Evolutionary conservation across 2,797 vertebrate genomes (phyloP).

Genomic region (Eleutherodactylus coqui): DNA sequence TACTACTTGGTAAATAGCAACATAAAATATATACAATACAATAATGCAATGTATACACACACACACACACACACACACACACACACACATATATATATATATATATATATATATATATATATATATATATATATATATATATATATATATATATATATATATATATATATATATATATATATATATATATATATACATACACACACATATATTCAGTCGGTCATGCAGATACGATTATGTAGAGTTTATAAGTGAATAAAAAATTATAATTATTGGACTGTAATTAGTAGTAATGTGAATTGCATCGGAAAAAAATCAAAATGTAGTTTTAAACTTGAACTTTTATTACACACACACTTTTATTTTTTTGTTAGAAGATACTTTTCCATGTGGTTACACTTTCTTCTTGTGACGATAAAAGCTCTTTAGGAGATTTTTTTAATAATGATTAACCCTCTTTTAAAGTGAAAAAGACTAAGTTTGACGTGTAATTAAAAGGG

Average conservation of each 20-base stretch:
- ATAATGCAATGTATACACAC: too few species aligned
- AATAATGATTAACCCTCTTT: constrained; percentile 69
- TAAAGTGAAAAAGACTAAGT: constrained; percentile 62
- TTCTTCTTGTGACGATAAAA: neutral
- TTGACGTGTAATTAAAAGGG: constrained; percentile 78
- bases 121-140: constrained; percentile 7
- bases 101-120: constrained; percentile 25
- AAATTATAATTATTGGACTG: too few species aligned
- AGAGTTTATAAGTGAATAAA: too few species aligned
- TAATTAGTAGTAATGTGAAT: too few species aligned
- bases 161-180: constrained; percentile 24
- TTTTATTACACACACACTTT: neutral
- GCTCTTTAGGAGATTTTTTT: constrained; percentile 37
- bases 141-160: neutral
- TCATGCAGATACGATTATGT: too few species aligned
- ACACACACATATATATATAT: neutral
- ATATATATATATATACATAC: constrained; percentile 9
- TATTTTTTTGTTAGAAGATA: neutral
- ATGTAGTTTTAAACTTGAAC: neutral
- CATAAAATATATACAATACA: too few species aligned
- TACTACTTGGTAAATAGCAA: too few species aligned
- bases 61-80: too few species aligned
- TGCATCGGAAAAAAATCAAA: too few species aligned
- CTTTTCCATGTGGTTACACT: neutral
- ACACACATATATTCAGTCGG: neutral